phyloP scores from a whole-genome alignment of 1,140 invertebrate genomes.

The Eupristina koningsbergeri region DNA sequence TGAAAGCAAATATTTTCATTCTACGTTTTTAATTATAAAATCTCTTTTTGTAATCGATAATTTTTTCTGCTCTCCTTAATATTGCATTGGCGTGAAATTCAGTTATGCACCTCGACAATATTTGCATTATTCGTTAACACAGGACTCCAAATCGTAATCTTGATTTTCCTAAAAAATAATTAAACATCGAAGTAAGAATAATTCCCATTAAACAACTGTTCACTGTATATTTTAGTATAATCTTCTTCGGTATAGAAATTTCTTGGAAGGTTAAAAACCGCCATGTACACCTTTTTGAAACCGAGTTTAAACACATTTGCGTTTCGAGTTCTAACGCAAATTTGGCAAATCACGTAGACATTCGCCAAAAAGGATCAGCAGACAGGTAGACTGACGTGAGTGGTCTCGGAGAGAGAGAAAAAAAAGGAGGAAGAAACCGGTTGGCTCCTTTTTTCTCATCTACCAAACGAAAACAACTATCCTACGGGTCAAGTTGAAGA shows the following conservation, averaged over 20 bases:
- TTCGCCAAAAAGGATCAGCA: not conserved
- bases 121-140: not conserved
- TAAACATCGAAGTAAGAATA: not conserved
- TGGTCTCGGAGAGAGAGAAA: not conserved
- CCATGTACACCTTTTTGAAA: not conserved
- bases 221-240: not conserved
- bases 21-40: too few species aligned
- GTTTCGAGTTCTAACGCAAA: not conserved
- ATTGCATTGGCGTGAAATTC: too few species aligned
- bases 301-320: not conserved
- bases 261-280: not conserved
- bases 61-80: too few species aligned
- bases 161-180: not conserved
- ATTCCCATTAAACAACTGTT: too few species aligned
- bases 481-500: not conserved
- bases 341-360: not conserved
- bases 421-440: constrained; percentile 20
- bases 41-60: too few species aligned
- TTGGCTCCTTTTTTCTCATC: not conserved
- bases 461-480: not conserved
- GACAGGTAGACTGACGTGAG: not conserved
- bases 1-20: too few species aligned
- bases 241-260: not conserved
- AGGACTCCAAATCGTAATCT: not conserved
- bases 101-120: too few species aligned